Conservation (phyloP, 2,888 invertebrate genomes). For the Clepsis dumicolana region DNA sequence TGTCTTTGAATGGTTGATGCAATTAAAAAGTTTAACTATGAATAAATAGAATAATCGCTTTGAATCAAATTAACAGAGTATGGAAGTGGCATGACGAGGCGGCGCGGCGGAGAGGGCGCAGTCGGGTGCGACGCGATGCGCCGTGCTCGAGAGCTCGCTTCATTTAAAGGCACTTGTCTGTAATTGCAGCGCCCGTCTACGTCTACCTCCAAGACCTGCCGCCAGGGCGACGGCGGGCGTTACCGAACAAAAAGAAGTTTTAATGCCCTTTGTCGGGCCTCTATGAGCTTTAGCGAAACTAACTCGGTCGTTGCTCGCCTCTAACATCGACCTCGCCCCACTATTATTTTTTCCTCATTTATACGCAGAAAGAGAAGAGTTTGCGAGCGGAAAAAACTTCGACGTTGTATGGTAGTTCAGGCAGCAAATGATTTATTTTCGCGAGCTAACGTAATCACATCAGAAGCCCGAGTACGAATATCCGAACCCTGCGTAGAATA, state of each 20-base stretch:
- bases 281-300: constrained; percentile 52
- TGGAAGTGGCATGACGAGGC: constrained; percentile 60
- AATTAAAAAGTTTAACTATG: constrained; percentile 45
- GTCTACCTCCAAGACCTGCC: constrained; percentile 73
- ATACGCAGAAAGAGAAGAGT: constrained; percentile 11
- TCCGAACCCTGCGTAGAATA: too few relatives aligned
- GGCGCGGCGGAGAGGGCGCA: constrained; percentile 68
- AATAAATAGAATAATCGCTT: constrained; percentile 62
- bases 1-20: constrained; percentile 7
- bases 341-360: constrained; percentile 37
- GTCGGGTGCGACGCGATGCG: constrained; percentile 78
- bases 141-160: constrained; percentile 85
- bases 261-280: constrained; percentile 74
- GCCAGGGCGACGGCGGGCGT: constrained; percentile 68
- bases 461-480: too few relatives aligned
- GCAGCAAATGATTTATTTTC: constrained; percentile 30
- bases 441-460: constrained; percentile 18
- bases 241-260: constrained; percentile 81
- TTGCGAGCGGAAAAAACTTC: constrained; percentile 17
- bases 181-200: constrained; percentile 76
- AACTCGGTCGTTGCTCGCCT: constrained; percentile 40
- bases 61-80: constrained; percentile 75
- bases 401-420: constrained; percentile 22
- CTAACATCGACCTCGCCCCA: constrained; percentile 25
- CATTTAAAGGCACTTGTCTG: constrained; percentile 85